Evolutionary conservation across 1,140 invertebrate genomes (phyloP), one percentile per base, ranked within the genome.

Genomic region (Forficula auricularia): DNA sequence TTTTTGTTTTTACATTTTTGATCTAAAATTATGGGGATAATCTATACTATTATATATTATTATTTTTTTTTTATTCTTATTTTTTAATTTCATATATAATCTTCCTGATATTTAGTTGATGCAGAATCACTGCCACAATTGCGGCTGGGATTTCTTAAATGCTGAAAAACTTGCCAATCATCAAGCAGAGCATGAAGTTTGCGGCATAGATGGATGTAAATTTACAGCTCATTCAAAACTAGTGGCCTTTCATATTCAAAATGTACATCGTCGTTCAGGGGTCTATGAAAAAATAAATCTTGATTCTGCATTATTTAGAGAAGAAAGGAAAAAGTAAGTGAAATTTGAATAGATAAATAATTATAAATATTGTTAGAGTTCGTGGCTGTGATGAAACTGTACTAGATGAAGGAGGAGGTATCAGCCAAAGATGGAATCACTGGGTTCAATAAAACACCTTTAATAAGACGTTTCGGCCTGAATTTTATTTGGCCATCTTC

Each of bases 151-250:
- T 31, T 84, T 85, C 57, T 57, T 60, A 35, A 68, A 63, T 4
- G 47, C 63, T 35, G 62, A 73, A 15, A 55, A 67, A 46, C 68
- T 79, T 37, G 52, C 72, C 34, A 61, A 65, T 37, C 85, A 90
- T 57, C 63, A 73, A 48, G 52, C 60, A 3, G 69, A 74, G 48
- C 85, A 90, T 61, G 65, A 72, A 59, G 59, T 67, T 57, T 89
- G 83, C 55, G 75, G 75, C 33, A 71, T 81, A 13, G 79, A 86
- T 52, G 77, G 77, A n/a, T 90, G 86, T 55, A 71, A 65, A 18
- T 89, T 83, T 64, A 64, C 74, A 12, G 85, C 82, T 13, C 73
- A 85, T 58, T 71, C 79, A 8, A 77, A 77, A 55, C 60, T 88
- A 2, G 70, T 91, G 12, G 73, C 78, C 41, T 76, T 77, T 50